Conservation (phyloP, 2,113 vertebrate genomes). For the Tenrec ecaudatus region DNA sequence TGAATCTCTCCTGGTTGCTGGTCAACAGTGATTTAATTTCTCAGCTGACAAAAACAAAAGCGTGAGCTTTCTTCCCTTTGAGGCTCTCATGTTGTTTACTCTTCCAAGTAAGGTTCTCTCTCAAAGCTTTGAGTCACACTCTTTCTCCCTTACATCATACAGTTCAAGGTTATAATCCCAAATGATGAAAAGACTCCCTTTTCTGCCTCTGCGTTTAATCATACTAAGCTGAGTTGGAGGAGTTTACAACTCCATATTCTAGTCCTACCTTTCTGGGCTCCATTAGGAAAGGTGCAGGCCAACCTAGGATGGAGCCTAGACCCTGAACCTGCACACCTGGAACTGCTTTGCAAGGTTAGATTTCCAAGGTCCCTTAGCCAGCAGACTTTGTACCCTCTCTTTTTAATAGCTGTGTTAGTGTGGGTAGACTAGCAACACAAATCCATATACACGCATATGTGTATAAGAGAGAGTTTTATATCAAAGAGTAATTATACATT, state of each 20-base stretch:
- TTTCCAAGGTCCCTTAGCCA: constrained; percentile 14
- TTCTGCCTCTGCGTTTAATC: constrained; percentile 33
- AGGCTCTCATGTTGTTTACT: not conserved
- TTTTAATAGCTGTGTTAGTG: not conserved
- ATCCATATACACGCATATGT: too few relatives aligned
- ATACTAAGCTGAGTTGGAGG: not conserved
- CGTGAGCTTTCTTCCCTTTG: not conserved
- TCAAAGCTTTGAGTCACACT: not conserved
- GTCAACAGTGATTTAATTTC: not conserved
- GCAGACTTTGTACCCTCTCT: not conserved
- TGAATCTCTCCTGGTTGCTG: not conserved
- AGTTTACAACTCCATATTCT: not conserved
- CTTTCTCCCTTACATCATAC: not conserved
- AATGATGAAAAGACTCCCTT: not conserved
- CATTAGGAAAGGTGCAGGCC: not conserved
- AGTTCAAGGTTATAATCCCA: not conserved
- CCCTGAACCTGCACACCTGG: not conserved
- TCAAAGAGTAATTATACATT: too few relatives aligned
- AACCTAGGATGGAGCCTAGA: too few relatives aligned
- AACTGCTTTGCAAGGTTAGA: not conserved
- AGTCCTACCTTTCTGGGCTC: not conserved
- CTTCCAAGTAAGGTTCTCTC: not conserved
- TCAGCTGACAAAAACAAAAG: not conserved
- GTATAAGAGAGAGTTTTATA: too few relatives aligned
- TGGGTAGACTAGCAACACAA: too few relatives aligned